Evolutionary conservation across 2,797 vertebrate genomes (phyloP).

Genomic region (Myotis planiceps): DNA sequence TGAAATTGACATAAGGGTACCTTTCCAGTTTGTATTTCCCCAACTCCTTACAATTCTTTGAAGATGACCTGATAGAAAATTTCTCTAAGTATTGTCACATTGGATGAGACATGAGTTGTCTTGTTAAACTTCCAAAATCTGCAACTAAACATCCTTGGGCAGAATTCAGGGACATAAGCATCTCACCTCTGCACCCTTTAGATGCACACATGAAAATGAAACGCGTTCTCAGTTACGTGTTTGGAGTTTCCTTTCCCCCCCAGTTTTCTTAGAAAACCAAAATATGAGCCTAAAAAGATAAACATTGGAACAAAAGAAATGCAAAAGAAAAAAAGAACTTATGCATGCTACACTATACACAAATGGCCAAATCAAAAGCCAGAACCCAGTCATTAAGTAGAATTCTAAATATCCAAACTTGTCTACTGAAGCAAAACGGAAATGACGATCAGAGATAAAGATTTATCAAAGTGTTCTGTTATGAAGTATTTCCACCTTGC

Average conservation of each 20-base stretch:
- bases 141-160: not conserved
- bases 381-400: not conserved
- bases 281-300: not conserved
- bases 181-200: not conserved
- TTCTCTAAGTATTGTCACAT: not conserved
- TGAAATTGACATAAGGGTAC: not conserved
- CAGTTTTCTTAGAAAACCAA: not conserved
- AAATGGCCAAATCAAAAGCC: not conserved
- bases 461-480: not conserved
- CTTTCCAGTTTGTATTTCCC: not conserved
- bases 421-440: not conserved
- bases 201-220: not conserved
- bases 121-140: constrained; percentile 1
- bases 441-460: not conserved
- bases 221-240: not conserved
- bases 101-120: not conserved
- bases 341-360: not conserved
- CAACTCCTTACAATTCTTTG: not conserved
- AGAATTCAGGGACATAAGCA: not conserved
- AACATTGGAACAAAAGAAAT: not conserved
- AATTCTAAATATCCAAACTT: not conserved
- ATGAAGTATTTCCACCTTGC: not conserved
- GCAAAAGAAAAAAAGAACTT: not conserved
- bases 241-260: not conserved
- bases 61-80: not conserved